A percentile compares a stretch with the other conserved stretches of the same genome.
These are phyloP conservation scores for Archivesica marissinica DNA, from an alignment of 1,140 invertebrate species.

Conservation along the genomic window DNA sequence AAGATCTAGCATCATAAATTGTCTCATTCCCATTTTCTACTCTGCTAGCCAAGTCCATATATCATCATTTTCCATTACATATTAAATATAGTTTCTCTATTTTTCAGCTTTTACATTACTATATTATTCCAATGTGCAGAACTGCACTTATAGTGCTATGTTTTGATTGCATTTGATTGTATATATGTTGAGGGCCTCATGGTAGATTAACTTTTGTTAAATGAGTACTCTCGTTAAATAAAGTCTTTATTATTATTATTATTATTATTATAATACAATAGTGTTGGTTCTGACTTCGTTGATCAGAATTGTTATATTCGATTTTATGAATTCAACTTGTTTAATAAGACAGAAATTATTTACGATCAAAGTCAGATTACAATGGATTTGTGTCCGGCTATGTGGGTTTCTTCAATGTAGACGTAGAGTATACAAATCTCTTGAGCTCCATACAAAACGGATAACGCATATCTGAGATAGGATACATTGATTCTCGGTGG, in stretches of 20 bases:
- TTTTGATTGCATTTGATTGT: background rate
- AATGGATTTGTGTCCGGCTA: background rate
- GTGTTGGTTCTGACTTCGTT: too few relatives aligned
- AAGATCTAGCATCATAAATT: too few relatives aligned
- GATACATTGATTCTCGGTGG: background rate
- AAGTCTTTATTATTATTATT: background rate
- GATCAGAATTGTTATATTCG: too few relatives aligned
- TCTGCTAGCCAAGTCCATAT: too few relatives aligned
- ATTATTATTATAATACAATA: background rate
- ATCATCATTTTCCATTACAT: too few relatives aligned
- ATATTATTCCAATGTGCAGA: too few relatives aligned
- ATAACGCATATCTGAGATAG: background rate
- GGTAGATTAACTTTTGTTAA: background rate
- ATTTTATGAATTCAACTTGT: background rate
- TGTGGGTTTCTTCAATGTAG: background rate
- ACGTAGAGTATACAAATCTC: conserved; percentile 24
- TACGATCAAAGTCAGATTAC: background rate
- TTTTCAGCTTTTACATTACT: too few relatives aligned
- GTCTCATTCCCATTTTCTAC: too few relatives aligned
- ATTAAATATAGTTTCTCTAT: too few relatives aligned
- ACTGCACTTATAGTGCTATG: too few relatives aligned
- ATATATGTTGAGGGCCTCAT: background rate
- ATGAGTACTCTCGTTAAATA: background rate
- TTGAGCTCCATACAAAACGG: background rate
- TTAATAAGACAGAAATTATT: background rate